Evolutionary conservation across 2,888 invertebrate species (phyloP).

Genomic region (Frankliniella fusca): DNA sequence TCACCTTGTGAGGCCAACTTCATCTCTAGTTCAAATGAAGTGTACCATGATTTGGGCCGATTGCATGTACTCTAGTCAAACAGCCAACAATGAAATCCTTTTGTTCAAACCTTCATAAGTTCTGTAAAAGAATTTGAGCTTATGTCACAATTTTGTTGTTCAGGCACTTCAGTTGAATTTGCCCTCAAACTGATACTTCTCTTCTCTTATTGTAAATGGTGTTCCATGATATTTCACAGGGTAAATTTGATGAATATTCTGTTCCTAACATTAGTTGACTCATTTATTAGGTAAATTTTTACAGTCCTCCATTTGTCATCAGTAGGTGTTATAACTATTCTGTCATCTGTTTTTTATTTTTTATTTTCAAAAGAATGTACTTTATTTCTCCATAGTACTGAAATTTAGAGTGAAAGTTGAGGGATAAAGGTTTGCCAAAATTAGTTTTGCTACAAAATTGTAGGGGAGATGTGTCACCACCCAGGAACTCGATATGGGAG

Average conservation of each 20-base stretch:
- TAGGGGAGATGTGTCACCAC: background rate
- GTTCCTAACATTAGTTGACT: background rate
- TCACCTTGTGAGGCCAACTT: background rate
- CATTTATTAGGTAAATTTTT: background rate
- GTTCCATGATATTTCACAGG: constrained; percentile 12
- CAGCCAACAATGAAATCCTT: background rate
- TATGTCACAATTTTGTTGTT: background rate
- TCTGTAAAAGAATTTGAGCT: background rate
- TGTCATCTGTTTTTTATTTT: background rate
- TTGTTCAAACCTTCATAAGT: background rate
- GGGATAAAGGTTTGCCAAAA: background rate
- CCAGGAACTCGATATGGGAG: background rate
- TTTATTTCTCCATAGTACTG: background rate
- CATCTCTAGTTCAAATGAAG: background rate
- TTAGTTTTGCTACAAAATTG: background rate
- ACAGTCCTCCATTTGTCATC: background rate
- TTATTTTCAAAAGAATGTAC: background rate
- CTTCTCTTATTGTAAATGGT: background rate
- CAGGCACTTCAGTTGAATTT: background rate
- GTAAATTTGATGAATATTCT: background rate
- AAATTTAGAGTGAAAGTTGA: background rate
- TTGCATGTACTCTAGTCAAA: constrained; percentile 23
- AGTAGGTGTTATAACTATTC: background rate
- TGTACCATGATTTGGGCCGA: background rate
- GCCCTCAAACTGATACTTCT: background rate